Percentiles rank a stretch among this genome's conserved stretches.
phyloP scores from a whole-genome alignment of 2,888 invertebrate genomes.

The Leucophenga montana region DNA sequence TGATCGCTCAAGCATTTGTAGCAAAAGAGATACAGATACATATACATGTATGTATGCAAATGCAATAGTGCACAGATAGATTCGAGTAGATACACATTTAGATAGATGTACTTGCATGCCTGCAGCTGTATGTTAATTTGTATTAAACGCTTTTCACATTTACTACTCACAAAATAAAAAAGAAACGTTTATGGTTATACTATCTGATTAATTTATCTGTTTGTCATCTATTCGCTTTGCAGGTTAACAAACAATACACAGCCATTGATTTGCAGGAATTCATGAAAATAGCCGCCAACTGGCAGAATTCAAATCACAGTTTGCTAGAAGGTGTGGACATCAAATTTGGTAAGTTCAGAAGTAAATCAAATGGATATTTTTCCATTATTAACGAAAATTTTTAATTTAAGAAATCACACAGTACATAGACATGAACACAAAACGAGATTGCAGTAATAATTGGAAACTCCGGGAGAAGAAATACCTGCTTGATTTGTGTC shows the following conservation, averaged over 20 bases:
- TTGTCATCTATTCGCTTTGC: constrained; percentile 33
- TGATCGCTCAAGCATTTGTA: constrained; percentile 43
- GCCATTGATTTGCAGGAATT: constrained; percentile 73
- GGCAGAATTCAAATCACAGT: constrained; percentile 70
- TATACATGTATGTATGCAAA: no score
- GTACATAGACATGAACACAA: constrained; percentile 74
- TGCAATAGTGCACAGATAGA: background rate
- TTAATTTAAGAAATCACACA: constrained; percentile 68
- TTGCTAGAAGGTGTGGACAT: constrained; percentile 69
- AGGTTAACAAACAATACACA: constrained; percentile 73
- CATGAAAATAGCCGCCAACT: constrained; percentile 72
- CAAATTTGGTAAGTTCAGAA: constrained; percentile 64
- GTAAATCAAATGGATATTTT: background rate
- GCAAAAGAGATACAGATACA: background rate
- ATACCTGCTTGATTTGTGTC: constrained; percentile 74
- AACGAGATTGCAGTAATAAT: constrained; percentile 75
- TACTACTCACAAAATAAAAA: background rate
- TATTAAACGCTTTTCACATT: constrained; percentile 23
- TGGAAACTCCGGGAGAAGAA: constrained; percentile 76
- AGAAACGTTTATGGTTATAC: background rate
- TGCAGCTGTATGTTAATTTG: constrained; percentile 28
- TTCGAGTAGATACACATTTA: background rate
- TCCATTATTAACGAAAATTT: background rate
- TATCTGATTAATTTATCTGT: constrained; percentile 1
- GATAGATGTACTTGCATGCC: background rate